Conservation (phyloP, 2,113 vertebrate genomes). For the Tiliqua scincoides region DNA sequence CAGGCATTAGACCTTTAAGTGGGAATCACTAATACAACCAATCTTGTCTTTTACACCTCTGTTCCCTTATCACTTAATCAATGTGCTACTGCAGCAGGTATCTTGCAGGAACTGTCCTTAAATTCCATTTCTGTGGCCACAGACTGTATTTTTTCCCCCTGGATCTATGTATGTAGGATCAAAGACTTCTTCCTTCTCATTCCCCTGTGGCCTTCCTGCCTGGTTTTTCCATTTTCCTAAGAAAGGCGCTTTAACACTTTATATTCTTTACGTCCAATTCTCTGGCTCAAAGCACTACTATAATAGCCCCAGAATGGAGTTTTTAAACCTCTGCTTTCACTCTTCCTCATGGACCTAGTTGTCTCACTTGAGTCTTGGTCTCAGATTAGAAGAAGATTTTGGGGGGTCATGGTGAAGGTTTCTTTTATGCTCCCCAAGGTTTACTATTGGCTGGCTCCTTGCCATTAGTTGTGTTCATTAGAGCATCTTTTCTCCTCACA, state of each 20-base stretch:
- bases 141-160: neutral
- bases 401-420: neutral
- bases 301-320: neutral
- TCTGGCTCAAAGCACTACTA: neutral
- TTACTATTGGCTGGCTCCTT: neutral
- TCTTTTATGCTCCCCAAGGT: neutral
- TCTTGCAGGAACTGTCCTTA: conserved; percentile 1
- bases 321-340: conserved; percentile 18
- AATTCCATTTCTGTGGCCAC: neutral
- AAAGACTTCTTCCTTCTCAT: neutral
- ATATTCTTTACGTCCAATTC: neutral
- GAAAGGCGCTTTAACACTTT: neutral
- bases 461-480: neutral
- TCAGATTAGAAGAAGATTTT: neutral
- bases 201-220: conserved; percentile 11
- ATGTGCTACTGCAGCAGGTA: neutral
- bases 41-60: conserved; percentile 33
- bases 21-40: conserved; percentile 29
- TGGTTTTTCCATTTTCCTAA: neutral
- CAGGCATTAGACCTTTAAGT: conserved; percentile 50
- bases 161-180: neutral
- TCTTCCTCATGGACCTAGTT: neutral
- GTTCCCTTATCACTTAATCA: conserved; percentile 30
- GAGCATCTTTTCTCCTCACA: neutral
- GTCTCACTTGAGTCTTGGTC: neutral